These are phyloP conservation scores for Rhinogobio ventralis DNA, from an alignment of 2,797 vertebrate species.

Conservation along the genomic window DNA sequence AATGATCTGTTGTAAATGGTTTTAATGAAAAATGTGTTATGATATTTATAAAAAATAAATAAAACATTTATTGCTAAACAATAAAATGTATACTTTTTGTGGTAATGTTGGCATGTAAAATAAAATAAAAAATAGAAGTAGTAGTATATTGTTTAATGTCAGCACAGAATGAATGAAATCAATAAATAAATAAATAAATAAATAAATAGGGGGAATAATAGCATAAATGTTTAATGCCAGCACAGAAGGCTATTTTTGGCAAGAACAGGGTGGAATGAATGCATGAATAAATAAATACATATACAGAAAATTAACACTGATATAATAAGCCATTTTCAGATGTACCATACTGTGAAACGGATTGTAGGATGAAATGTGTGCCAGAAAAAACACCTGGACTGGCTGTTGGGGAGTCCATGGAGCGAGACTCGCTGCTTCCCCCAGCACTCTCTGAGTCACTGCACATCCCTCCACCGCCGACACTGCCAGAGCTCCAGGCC, in stretches of 20 bases:
- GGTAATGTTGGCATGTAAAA: neutral
- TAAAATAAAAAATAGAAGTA: neutral
- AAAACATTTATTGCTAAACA: neutral
- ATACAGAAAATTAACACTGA: neutral
- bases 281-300: neutral
- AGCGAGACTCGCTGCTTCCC: slow-evolving; percentile 96
- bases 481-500: slow-evolving; percentile 75
- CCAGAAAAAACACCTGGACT: slow-evolving; percentile 87
- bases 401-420: slow-evolving; percentile 95
- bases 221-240: neutral
- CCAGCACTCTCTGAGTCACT: slow-evolving; percentile 97
- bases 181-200: neutral
- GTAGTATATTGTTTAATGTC: neutral
- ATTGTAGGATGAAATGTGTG: neutral
- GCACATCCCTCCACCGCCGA: slow-evolving; percentile 88
- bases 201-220: neutral
- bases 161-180: neutral
- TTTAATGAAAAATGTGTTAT: neutral
- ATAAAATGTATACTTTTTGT: neutral
- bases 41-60: neutral
- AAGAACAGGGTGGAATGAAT: neutral
- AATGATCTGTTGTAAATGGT: neutral
- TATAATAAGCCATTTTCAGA: neutral
- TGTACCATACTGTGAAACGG: neutral
- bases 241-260: neutral